Evolutionary conservation across 2,113 vertebrate genomes (phyloP).

Genomic region (Chaetodon trifascialis): DNA sequence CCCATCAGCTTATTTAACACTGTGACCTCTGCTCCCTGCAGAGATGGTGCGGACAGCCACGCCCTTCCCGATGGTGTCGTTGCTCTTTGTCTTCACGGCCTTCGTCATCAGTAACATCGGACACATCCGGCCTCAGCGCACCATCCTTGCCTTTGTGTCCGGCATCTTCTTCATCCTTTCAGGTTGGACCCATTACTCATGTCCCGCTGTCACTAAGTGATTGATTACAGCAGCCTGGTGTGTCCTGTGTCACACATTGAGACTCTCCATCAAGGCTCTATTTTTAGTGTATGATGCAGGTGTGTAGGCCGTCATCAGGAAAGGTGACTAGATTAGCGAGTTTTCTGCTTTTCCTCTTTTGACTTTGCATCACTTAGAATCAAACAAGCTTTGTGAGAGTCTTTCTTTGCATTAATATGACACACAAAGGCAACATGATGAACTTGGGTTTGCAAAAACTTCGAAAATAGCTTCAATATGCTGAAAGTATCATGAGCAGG

Average conservation of each 20-base stretch:
- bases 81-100: conserved; percentile 98
- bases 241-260: conserved; percentile 55
- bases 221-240: conserved; percentile 43
- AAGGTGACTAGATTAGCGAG: conserved; percentile 5
- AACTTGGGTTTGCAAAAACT: neutral
- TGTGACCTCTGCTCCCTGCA: conserved; percentile 63
- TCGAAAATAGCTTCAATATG: neutral
- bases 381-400: neutral
- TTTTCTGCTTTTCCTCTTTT: conserved; percentile 5
- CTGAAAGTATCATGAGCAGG: neutral
- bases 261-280: conserved; percentile 54
- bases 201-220: conserved; percentile 47
- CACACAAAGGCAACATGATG: neutral
- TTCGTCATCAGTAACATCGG: conserved; percentile 98
- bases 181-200: conserved; percentile 80
- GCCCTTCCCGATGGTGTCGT: conserved; percentile 95
- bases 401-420: neutral
- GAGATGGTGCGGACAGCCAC: conserved; percentile 98
- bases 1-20: conserved; percentile 30
- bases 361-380: conserved; percentile 5
- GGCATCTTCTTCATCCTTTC: conserved; percentile 99
- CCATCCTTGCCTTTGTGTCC: conserved; percentile 96
- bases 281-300: conserved; percentile 61
- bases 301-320: conserved; percentile 38
- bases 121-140: conserved; percentile 95